phyloP scores from a whole-genome alignment of 1,140 invertebrate species.

The Batillaria attramentaria region DNA sequence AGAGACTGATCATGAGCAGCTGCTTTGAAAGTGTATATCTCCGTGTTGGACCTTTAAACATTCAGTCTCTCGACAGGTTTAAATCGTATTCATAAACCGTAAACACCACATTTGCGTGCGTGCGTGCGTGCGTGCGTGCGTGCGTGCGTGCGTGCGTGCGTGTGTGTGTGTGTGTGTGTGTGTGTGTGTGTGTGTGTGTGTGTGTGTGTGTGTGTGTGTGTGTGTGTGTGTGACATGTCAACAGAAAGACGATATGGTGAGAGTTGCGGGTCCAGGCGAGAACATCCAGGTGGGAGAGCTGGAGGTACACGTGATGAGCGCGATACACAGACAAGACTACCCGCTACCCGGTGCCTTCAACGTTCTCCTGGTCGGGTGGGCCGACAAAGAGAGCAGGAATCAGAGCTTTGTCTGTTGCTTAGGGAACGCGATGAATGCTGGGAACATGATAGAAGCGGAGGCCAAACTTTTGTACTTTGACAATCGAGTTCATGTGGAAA shows the following conservation, averaged over 20 bases:
- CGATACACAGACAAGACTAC: background rate
- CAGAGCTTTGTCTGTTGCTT: conserved; percentile 10
- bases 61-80: too few relatives aligned
- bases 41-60: too few relatives aligned
- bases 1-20: too few relatives aligned
- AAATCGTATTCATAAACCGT: too few relatives aligned
- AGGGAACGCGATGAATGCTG: too few relatives aligned
- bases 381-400: background rate
- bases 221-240: background rate
- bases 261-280: background rate
- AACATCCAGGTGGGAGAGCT: background rate
- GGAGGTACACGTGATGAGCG: conserved; percentile 8
- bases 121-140: conserved; percentile 1
- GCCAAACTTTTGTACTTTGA: background rate
- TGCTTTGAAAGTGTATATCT: too few relatives aligned
- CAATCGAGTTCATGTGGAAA: background rate
- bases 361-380: background rate
- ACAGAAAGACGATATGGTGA: background rate
- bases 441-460: background rate
- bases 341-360: background rate
- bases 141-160: background rate
- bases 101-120: too few relatives aligned
- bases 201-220: conserved; percentile 2
- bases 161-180: background rate
- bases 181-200: conserved; percentile 2